Percentiles rank a stretch among this genome's conserved stretches.
Conservation (phyloP, 2,888 invertebrate species). For the Camponotus fellah region DNA sequence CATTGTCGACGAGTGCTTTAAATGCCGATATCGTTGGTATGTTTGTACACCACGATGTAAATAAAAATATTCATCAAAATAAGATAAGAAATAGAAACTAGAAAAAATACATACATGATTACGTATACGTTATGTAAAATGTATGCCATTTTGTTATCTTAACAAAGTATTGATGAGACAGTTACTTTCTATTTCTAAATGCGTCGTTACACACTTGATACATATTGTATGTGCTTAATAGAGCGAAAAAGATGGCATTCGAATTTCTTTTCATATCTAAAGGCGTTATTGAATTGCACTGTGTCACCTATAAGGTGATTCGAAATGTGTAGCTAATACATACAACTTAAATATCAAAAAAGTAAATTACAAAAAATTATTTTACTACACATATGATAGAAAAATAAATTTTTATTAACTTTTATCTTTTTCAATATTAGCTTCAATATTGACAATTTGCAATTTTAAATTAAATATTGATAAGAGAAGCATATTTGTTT, state of each 20-base stretch:
- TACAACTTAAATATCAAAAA: neutral
- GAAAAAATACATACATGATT: neutral
- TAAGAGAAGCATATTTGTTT: neutral
- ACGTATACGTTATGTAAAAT: neutral
- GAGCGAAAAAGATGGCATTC: conserved; percentile 27
- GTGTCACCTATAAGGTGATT: neutral
- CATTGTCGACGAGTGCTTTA: conserved; percentile 23
- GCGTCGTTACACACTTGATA: conserved; percentile 7
- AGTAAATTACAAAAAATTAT: neutral
- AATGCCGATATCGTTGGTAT: conserved; percentile 18
- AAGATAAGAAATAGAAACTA: neutral
- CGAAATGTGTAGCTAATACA: neutral
- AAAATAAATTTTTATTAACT: neutral
- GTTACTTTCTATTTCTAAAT: conserved; percentile 11
- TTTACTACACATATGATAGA: neutral
- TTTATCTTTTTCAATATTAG: neutral
- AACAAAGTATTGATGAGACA: neutral
- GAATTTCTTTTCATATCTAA: conserved; percentile 10
- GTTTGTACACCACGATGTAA: neutral
- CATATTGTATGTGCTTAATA: conserved; percentile 13
- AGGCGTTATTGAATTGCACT: conserved; percentile 5
- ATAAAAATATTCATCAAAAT: conserved; percentile 17
- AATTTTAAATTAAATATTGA: conserved; percentile 4
- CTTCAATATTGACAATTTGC: neutral
- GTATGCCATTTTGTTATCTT: neutral